phyloP scores from a whole-genome alignment of 2,797 vertebrate species.

The Tympanoctomys barrerae region DNA sequence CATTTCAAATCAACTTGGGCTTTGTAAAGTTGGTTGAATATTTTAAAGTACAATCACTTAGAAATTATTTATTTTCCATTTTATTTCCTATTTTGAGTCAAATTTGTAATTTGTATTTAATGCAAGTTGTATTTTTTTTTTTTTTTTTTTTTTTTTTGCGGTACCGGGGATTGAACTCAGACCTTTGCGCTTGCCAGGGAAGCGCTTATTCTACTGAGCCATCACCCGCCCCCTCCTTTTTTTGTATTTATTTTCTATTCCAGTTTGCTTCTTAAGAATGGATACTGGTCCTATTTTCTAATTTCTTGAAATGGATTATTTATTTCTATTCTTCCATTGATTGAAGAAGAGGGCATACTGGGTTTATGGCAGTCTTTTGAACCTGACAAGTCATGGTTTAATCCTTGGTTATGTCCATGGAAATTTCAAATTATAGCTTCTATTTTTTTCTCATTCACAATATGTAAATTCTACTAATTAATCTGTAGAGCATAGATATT shows the following conservation, averaged over 20 bases:
- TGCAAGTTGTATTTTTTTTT: too few species aligned
- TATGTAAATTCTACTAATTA: too few species aligned
- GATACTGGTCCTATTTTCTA: not conserved
- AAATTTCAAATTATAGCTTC: rapidly evolving
- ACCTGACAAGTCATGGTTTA: not conserved
- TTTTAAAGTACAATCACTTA: not conserved
- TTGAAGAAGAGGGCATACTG: not conserved
- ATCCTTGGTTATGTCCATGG: rapidly evolving
- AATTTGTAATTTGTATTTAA: not conserved
- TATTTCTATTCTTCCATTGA: not conserved
- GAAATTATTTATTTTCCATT: not conserved
- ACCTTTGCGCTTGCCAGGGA: too few species aligned
- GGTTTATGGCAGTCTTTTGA: rapidly evolving
- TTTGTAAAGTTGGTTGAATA: too few species aligned
- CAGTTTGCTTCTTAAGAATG: not conserved
- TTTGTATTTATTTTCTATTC: too few species aligned
- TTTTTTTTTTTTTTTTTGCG: not conserved
- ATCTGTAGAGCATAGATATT: rapidly evolving
- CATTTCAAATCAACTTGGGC: too few species aligned
- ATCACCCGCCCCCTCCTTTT: too few species aligned
- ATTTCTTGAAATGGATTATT: not conserved
- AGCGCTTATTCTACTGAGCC: too few species aligned
- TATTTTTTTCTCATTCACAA: too few species aligned
- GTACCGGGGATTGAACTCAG: too few species aligned
- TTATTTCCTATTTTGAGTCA: not conserved